Conservation (phyloP, 2,113 vertebrate species). For the Hemicordylus capensis region DNA sequence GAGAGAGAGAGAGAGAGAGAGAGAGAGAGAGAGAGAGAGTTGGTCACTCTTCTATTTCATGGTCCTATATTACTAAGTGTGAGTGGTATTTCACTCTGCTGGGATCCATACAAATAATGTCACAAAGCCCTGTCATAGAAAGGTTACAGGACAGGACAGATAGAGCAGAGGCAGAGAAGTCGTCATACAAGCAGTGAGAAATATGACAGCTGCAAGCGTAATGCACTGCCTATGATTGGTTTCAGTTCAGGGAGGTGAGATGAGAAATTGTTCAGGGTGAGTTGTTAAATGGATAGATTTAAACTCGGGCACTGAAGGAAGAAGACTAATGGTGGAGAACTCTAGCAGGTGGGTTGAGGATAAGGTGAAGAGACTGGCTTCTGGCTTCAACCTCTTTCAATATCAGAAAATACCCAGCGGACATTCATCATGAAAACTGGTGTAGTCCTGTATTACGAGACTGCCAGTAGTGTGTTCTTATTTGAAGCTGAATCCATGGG, state of each 20-base stretch:
- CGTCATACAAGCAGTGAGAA: not conserved
- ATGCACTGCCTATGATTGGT: constrained; percentile 20
- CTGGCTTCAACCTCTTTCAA: constrained; percentile 13
- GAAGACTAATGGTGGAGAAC: constrained; percentile 12
- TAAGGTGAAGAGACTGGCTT: constrained; percentile 21
- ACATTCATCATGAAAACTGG: constrained; percentile 16
- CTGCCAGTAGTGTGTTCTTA: not conserved
- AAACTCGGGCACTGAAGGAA: constrained; percentile 5
- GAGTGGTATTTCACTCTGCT: not conserved
- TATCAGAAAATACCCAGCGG: constrained; percentile 6
- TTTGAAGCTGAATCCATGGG: not conserved
- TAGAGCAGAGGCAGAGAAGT: not conserved
- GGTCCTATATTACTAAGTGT: not conserved
- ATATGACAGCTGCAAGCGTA: constrained; percentile 17
- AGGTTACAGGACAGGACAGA: not conserved
- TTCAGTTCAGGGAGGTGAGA: constrained; percentile 38
- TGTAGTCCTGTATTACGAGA: not conserved
- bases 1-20: no score
- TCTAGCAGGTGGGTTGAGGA: constrained; percentile 20
- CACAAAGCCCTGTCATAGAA: not conserved
- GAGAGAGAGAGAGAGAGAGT: no score
- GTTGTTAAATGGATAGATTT: constrained; percentile 35
- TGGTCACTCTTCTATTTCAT: not conserved
- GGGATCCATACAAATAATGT: not conserved
- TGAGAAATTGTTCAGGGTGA: constrained; percentile 27